These are phyloP conservation scores for Ganaspis brasiliensis DNA, from an alignment of 2,888 invertebrate genomes.

Conservation along the genomic window DNA sequence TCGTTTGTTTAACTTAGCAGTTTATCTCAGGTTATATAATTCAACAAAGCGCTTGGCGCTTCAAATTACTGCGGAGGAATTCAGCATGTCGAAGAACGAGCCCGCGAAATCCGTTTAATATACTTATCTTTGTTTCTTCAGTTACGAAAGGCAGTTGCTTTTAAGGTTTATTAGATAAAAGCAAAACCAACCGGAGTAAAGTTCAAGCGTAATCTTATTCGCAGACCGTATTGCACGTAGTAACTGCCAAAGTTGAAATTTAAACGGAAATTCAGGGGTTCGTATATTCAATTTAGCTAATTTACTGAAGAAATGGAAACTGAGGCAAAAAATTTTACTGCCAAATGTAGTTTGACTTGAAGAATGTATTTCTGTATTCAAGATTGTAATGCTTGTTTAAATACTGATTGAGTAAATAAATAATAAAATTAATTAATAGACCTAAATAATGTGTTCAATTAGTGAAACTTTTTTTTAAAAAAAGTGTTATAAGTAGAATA, in stretches of 20 bases:
- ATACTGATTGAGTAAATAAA: too few relatives aligned
- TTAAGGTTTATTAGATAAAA: conserved; percentile 76
- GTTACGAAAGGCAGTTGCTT: conserved; percentile 70
- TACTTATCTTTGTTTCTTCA: conserved; percentile 76
- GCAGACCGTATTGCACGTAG: conserved; percentile 53
- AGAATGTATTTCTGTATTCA: too few relatives aligned
- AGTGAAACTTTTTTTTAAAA: too few relatives aligned
- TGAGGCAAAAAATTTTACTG: too few relatives aligned
- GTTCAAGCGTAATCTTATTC: conserved; percentile 61
- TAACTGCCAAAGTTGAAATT: conserved; percentile 27
- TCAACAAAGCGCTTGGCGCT: background rate
- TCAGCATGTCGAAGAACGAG: conserved; percentile 62
- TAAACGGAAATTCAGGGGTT: conserved; percentile 2
- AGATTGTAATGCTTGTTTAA: too few relatives aligned
- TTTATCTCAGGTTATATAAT: conserved; percentile 7
- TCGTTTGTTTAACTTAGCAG: conserved; percentile 1
- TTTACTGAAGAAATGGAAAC: background rate
- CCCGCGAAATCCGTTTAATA: conserved; percentile 75
- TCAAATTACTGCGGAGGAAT: conserved; percentile 5
- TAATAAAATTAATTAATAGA: too few relatives aligned
- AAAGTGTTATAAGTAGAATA: too few relatives aligned
- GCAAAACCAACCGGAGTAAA: conserved; percentile 48
- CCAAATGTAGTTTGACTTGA: too few relatives aligned
- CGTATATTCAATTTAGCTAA: conserved; percentile 2
- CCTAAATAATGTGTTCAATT: too few relatives aligned